phyloP scores from a whole-genome alignment of 2,888 invertebrate species.

The Scaptomyza parva region DNA sequence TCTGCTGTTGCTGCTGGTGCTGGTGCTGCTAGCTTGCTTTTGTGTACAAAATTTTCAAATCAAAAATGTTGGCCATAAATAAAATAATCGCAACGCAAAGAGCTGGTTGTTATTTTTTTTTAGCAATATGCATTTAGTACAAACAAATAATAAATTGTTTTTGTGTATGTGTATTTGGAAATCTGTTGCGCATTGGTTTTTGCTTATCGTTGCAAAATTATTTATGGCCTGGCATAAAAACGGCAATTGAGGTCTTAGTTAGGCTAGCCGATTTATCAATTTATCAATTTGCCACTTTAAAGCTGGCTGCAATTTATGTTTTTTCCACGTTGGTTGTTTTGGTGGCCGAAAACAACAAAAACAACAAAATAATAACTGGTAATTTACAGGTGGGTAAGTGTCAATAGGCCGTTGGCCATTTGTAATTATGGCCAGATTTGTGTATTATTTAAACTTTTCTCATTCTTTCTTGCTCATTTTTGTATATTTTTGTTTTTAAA shows the following conservation, averaged over 20 bases:
- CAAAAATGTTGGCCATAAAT: conserved; percentile 69
- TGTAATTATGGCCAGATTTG: conserved; percentile 59
- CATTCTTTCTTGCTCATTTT: conserved; percentile 19
- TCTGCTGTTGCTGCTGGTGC: conserved; percentile 34
- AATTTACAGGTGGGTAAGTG: conserved; percentile 73
- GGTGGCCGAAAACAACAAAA: conserved; percentile 17
- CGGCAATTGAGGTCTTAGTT: conserved; percentile 53
- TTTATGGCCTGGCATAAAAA: conserved; percentile 66
- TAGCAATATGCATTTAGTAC: conserved; percentile 42
- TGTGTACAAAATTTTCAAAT: conserved; percentile 42
- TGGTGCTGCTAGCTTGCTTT: conserved; percentile 11
- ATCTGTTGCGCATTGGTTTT: conserved; percentile 73
- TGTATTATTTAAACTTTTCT: too few species aligned
- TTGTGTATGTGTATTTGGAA: conserved; percentile 37
- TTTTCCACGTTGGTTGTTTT: conserved; percentile 6
- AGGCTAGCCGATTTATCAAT: conserved; percentile 50
- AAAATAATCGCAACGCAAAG: conserved; percentile 54
- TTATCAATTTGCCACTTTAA: conserved; percentile 74
- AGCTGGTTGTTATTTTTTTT: conserved; percentile 8
- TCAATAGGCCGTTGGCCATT: conserved; percentile 69
- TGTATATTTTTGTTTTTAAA: conserved; percentile 26
- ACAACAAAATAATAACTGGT: conserved; percentile 62
- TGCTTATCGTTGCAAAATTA: conserved; percentile 65
- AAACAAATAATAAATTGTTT: conserved; percentile 53
- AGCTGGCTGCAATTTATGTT: conserved; percentile 26